phyloP scores from a whole-genome alignment of 2,888 invertebrate genomes.

The Nysson spinosus region DNA sequence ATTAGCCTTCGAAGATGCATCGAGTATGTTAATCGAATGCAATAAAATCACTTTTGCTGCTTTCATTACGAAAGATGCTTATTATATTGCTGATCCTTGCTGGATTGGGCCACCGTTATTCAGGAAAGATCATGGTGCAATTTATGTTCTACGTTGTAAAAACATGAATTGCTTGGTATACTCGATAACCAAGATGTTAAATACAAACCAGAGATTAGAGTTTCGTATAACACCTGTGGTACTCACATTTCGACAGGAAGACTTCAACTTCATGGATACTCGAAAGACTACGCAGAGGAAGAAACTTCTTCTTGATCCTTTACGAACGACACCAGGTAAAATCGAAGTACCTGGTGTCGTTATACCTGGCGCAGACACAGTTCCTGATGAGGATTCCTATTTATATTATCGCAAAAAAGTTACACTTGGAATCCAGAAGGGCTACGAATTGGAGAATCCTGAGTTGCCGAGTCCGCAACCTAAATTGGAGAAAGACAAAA shows the following conservation, averaged over 20 bases:
- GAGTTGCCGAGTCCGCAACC: constrained; percentile 37
- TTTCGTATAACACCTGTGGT: constrained; percentile 65
- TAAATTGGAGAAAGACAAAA: constrained; percentile 39
- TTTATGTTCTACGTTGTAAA: constrained; percentile 70
- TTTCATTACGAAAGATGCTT: constrained; percentile 60
- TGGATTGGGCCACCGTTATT: constrained; percentile 73
- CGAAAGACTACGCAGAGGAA: constrained; percentile 5
- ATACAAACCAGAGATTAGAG: constrained; percentile 67
- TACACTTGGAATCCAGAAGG: constrained; percentile 43
- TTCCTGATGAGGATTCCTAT: constrained; percentile 60
- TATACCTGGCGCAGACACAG: constrained; percentile 55
- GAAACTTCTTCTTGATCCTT: constrained; percentile 56
- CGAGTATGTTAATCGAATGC: constrained; percentile 68
- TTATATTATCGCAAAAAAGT: constrained; percentile 57
- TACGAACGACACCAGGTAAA: constrained; percentile 54
- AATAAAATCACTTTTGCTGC: constrained; percentile 61
- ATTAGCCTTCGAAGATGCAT: constrained; percentile 50
- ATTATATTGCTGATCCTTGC: constrained; percentile 69
- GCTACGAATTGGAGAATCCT: constrained; percentile 55
- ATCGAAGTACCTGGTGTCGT: constrained; percentile 23
- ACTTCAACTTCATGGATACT: constrained; percentile 13
- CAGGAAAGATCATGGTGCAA: constrained; percentile 63
- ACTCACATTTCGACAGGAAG: constrained; percentile 52
- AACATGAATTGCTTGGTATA: constrained; percentile 68
- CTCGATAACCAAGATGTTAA: constrained; percentile 68